A percentile compares a stretch with the other conserved stretches of the same genome.
phyloP scores from a whole-genome alignment of 2,113 vertebrate species.

The Mormyrus iriodes region DNA sequence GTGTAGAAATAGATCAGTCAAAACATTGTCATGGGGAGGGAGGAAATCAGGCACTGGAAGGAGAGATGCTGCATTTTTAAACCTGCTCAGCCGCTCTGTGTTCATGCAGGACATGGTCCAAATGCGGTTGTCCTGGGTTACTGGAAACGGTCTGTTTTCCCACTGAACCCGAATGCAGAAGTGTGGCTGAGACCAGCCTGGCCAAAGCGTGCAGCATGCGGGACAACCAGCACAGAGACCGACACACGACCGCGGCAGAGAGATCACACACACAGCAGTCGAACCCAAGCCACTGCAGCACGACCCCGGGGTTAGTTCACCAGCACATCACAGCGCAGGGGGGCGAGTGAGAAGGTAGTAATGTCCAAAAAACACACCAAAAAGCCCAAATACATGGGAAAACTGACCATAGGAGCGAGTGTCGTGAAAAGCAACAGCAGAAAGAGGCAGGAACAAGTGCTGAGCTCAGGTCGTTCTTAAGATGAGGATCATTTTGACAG shows the following conservation, averaged over 20 bases:
- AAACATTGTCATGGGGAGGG: neutral
- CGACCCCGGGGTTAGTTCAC: neutral
- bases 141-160: neutral
- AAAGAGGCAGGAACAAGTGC: conserved; percentile 52
- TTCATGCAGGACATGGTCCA: neutral
- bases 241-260: neutral
- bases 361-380: conserved; percentile 21
- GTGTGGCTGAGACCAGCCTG: neutral
- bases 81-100: neutral
- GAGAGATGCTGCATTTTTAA: neutral
- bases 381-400: conserved; percentile 27
- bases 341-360: neutral
- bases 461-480: conserved; percentile 56
- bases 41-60: neutral
- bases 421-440: conserved; percentile 34
- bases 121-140: neutral
- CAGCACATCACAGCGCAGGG: neutral
- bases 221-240: neutral
- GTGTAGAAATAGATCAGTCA: neutral
- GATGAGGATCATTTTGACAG: conserved; percentile 52
- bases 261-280: neutral
- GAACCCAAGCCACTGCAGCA: neutral
- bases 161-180: neutral
- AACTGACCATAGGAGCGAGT: conserved; percentile 70
- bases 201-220: neutral